Conservation (phyloP, 1,140 invertebrate species). For the Druon quercuslanigerum region DNA sequence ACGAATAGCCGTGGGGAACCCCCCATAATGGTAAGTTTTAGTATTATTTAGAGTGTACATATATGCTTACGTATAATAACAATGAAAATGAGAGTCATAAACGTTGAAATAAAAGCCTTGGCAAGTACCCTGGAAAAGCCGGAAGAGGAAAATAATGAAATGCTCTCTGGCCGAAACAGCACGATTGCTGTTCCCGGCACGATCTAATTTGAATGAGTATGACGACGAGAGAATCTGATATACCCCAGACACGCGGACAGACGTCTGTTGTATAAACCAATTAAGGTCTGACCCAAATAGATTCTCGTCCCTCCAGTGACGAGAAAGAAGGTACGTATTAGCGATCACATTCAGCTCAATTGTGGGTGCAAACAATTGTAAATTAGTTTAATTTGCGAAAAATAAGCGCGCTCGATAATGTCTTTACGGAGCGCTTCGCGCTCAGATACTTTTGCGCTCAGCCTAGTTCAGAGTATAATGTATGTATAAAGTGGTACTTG, state of each 20-base stretch:
- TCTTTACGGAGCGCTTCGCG: no score
- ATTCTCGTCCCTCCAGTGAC: conserved; percentile 43
- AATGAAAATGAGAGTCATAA: conserved; percentile 27
- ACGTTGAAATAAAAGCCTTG: conserved; percentile 5
- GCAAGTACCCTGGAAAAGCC: not conserved
- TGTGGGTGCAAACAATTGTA: conserved; percentile 39
- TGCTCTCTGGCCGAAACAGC: not conserved
- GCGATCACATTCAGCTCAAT: conserved; percentile 29
- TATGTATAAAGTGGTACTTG: no score
- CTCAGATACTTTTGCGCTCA: no score
- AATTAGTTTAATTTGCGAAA: conserved; percentile 33
- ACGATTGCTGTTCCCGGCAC: conserved; percentile 29
- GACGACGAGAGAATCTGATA: conserved; percentile 48
- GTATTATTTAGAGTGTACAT: not conserved
- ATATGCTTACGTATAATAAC: conserved; percentile 1
- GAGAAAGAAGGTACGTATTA: conserved; percentile 43
- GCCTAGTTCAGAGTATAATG: not conserved
- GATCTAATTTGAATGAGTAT: conserved; percentile 52
- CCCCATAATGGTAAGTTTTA: not conserved
- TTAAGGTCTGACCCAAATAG: conserved; percentile 55
- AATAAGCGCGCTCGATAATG: not conserved
- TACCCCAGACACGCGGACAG: conserved; percentile 47
- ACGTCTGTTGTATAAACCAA: conserved; percentile 49
- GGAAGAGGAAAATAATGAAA: conserved; percentile 22
- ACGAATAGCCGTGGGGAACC: not conserved